Evolutionary conservation across 2,113 vertebrate genomes (phyloP).

Genomic region (Emydocephalus ijimae): DNA sequence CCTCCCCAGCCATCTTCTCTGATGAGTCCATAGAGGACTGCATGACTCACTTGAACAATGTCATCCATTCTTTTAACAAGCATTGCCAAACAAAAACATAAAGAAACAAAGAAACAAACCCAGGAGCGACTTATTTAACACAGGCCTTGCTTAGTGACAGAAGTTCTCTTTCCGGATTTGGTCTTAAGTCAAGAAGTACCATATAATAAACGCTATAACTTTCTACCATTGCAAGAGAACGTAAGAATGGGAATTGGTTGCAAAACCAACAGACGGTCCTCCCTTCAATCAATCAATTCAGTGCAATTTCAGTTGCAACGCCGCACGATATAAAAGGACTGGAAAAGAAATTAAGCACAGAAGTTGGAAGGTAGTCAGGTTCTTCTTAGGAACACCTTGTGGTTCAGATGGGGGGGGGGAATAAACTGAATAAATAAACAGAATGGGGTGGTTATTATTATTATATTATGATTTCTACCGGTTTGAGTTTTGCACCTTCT

Average conservation of each 20-base stretch:
- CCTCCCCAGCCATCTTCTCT: too few relatives aligned
- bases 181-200: not conserved
- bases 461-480: not conserved
- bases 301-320: not conserved
- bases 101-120: not conserved
- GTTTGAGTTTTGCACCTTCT: not conserved
- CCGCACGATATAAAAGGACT: not conserved
- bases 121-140: not conserved
- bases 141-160: not conserved
- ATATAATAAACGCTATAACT: too few relatives aligned
- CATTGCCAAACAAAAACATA: not conserved
- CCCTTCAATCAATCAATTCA: not conserved
- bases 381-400: not conserved
- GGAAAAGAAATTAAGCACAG: not conserved
- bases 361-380: not conserved
- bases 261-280: not conserved
- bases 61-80: not conserved
- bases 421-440: not conserved
- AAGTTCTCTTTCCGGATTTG: not conserved
- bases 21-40: too few relatives aligned
- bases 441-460: not conserved
- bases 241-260: not conserved
- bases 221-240: not conserved
- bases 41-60: not conserved
- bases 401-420: not conserved